phyloP scores from a whole-genome alignment of 2,113 vertebrate genomes.

The Trematomus loennbergii region DNA sequence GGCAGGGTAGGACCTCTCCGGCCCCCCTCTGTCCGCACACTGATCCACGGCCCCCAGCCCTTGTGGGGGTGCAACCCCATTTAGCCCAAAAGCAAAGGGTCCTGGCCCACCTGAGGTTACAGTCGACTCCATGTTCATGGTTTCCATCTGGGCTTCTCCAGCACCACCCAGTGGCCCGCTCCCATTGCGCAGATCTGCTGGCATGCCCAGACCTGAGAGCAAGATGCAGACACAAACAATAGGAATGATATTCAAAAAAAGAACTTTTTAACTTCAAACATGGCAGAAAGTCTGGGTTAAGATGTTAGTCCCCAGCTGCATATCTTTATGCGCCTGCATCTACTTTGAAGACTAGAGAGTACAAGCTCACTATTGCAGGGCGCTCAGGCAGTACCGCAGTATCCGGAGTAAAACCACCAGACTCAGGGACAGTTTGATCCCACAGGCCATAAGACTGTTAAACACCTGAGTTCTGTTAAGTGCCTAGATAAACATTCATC shows the following conservation, averaged over 20 bases:
- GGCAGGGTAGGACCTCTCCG: conserved; percentile 73
- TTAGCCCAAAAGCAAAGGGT: conserved; percentile 91
- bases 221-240: neutral
- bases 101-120: conserved; percentile 94
- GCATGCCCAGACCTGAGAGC: conserved; percentile 66
- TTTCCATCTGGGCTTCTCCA: conserved; percentile 87
- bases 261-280: neutral
- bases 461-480: too few relatives aligned
- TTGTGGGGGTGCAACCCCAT: conserved; percentile 81
- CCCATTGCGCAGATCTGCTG: conserved; percentile 60
- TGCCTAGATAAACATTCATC: too few relatives aligned
- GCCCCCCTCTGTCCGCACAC: conserved; percentile 82
- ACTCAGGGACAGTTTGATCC: too few relatives aligned
- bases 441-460: too few relatives aligned
- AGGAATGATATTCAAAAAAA: neutral
- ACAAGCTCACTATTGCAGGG: neutral
- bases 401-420: too few relatives aligned
- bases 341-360: neutral
- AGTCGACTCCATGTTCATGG: conserved; percentile 88
- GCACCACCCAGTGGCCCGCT: conserved; percentile 81
- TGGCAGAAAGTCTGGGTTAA: neutral
- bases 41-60: conserved; percentile 85
- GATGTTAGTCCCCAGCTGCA: neutral
- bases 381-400: too few relatives aligned
- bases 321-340: neutral